Evolutionary conservation across 2,888 invertebrate genomes (phyloP), one percentile per base, ranked within the genome.

Genomic region (Oscheius sp.): DNA sequence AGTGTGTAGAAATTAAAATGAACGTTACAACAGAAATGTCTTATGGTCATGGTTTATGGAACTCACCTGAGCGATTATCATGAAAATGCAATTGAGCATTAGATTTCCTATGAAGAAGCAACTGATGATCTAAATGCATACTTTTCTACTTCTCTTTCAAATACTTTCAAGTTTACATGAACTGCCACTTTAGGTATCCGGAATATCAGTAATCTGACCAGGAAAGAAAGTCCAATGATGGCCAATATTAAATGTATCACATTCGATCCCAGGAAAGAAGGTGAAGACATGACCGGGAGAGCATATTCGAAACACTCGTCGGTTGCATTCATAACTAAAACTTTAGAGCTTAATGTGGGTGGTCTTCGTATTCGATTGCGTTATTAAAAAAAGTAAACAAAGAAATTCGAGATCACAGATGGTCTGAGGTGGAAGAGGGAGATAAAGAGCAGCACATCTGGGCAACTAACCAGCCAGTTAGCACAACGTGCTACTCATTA

Each of bases 301-400:
- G 54, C 54, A 24, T 54, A 54, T 36, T 54, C 12, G 24, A 47
- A 24, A 47, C n/a, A n/a, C n/a, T n/a, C n/a, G n/a, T n/a, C n/a
- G n/a, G n/a, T n/a, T n/a, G n/a, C n/a, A n/a, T n/a, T n/a, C n/a
- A n/a, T n/a, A n/a, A n/a, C n/a, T n/a, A n/a, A n/a, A n/a, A n/a
- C n/a, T n/a, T n/a, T n/a, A n/a, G n/a, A n/a, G n/a, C n/a, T n/a
- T n/a, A n/a, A n/a, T n/a, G n/a, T n/a, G n/a, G n/a, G n/a, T n/a
- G n/a, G n/a, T n/a, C n/a, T n/a, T n/a, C n/a, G n/a, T n/a, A n/a
- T n/a, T n/a, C n/a, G n/a, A n/a, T n/a, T n/a, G n/a, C n/a, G n/a
- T n/a, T n/a, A n/a, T n/a, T n/a, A n/a, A n/a, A n/a, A n/a, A n/a
- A n/a, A n/a, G n/a, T n/a, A n/a, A n/a, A n/a, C n/a, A n/a, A n/a